Evolutionary conservation across 2,888 invertebrate genomes (phyloP).

Genomic region (Tromatobia lineatoria): DNA sequence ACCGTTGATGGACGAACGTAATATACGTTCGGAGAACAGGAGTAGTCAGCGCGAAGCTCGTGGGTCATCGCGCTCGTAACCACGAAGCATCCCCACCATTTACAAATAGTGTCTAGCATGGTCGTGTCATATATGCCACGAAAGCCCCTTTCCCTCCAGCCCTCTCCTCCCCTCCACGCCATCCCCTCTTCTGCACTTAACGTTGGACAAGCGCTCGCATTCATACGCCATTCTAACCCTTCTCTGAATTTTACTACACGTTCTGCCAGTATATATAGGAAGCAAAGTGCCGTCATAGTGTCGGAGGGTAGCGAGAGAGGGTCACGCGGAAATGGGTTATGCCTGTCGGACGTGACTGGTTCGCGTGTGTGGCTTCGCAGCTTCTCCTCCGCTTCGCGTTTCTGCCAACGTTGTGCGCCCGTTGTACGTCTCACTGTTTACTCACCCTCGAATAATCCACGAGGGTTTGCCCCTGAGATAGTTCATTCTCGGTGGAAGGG

Average conservation of each 20-base stretch:
- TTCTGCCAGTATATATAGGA: not conserved
- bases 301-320: slow-evolving; percentile 1
- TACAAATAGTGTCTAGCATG: slow-evolving; percentile 12
- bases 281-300: slow-evolving; percentile 1
- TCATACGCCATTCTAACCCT: not conserved
- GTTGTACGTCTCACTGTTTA: slow-evolving; percentile 37
- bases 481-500: slow-evolving; percentile 18
- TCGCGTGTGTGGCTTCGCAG: slow-evolving; percentile 13
- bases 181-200: not conserved
- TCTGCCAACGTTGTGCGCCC: slow-evolving; percentile 40
- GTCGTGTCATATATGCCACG: slow-evolving; percentile 21
- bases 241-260: not conserved
- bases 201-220: slow-evolving; percentile 3
- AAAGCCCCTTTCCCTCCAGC: not conserved
- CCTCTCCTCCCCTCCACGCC: too few relatives aligned
- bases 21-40: slow-evolving; percentile 17
- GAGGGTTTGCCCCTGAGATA: slow-evolving; percentile 35
- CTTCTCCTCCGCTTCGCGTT: slow-evolving; percentile 5
- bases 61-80: slow-evolving; percentile 1
- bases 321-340: slow-evolving; percentile 46
- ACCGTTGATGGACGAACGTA: slow-evolving; percentile 16
- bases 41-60: slow-evolving; percentile 5
- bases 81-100: slow-evolving; percentile 1
- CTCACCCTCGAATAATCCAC: slow-evolving; percentile 44
- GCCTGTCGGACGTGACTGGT: slow-evolving; percentile 53